Conservation (phyloP, 2,797 vertebrate species). For the Falco berigora region DNA sequence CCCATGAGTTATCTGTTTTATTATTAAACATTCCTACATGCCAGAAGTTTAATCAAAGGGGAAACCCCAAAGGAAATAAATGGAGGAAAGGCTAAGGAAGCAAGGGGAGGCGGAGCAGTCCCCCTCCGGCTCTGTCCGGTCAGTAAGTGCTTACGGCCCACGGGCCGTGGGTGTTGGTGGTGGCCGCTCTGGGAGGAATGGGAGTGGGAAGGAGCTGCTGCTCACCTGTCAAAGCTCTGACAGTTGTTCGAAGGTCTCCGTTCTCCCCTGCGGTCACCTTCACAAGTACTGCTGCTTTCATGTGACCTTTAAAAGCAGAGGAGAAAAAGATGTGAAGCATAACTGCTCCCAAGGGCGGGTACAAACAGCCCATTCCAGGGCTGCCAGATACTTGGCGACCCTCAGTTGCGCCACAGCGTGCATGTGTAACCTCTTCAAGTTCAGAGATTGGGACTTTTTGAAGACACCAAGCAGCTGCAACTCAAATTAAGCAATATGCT, state of each 20-base stretch:
- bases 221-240: neutral
- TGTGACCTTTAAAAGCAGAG: neutral
- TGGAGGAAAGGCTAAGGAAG: conserved; percentile 8
- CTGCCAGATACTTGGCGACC: neutral
- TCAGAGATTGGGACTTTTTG: neutral
- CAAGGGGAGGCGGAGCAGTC: neutral
- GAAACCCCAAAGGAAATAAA: conserved; percentile 59
- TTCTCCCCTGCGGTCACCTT: neutral
- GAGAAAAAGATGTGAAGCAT: neutral
- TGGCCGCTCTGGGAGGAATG: neutral
- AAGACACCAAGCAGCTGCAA: neutral
- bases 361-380: conserved; percentile 10
- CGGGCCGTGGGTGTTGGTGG: accelerated
- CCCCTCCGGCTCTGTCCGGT: neutral
- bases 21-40: conserved; percentile 36
- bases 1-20: conserved; percentile 40
- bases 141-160: neutral
- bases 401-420: neutral
- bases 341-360: conserved; percentile 10
- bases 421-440: neutral
- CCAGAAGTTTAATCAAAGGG: conserved; percentile 52
- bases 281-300: neutral
- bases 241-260: neutral
- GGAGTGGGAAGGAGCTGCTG: neutral
- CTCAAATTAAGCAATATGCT: neutral